These are phyloP conservation scores for Oxygymnocypris stewartii DNA, from an alignment of 2,113 vertebrate genomes.

Conservation along the genomic window DNA sequence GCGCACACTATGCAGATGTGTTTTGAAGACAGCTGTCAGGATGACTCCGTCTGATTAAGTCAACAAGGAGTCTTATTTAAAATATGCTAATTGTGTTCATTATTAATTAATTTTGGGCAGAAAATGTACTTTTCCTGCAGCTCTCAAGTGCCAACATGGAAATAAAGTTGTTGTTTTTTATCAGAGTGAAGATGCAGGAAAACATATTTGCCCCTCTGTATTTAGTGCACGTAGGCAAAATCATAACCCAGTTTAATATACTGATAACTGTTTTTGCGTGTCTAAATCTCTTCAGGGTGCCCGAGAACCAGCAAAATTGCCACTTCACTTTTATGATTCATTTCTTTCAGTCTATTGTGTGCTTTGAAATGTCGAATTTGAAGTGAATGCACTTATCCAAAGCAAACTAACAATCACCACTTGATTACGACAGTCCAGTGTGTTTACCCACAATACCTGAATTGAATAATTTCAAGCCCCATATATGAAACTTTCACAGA, in stretches of 20 bases:
- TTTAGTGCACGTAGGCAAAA: background rate
- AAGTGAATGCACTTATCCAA: slow-evolving; percentile 23
- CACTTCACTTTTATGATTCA: background rate
- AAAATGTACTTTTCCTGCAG: background rate
- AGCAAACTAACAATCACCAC: background rate
- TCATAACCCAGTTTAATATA: slow-evolving; percentile 21
- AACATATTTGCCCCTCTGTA: background rate
- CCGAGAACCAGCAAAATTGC: background rate
- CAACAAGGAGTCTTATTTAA: background rate
- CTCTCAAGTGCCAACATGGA: background rate
- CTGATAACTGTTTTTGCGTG: background rate
- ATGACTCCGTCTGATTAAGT: background rate
- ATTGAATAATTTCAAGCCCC: background rate
- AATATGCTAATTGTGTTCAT: background rate
- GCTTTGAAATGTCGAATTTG: slow-evolving; percentile 6
- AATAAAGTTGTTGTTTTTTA: background rate
- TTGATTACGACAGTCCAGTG: background rate
- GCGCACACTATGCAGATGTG: background rate
- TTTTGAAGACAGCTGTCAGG: background rate
- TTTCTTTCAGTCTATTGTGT: background rate
- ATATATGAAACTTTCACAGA: background rate
- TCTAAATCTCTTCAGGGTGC: slow-evolving; percentile 3
- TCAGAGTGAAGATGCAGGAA: background rate
- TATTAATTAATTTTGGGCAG: background rate
- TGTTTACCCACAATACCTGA: background rate